Percentiles rank a stretch among this genome's conserved stretches.
Conservation (phyloP, 2,888 invertebrate species). For the Parnassius orleans region DNA sequence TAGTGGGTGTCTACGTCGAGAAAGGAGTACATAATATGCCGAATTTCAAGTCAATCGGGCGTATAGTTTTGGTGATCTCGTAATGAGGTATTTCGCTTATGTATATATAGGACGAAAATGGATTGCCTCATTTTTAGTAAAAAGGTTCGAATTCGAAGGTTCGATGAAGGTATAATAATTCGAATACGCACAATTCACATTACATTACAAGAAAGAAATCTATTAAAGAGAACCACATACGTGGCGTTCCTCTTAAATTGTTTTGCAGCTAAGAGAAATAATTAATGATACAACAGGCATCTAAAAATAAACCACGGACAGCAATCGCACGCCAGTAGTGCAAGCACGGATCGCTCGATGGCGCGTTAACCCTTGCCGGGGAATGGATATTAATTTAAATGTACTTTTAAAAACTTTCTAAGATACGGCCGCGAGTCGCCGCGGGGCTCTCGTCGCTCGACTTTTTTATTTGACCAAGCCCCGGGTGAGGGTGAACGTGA, state of each 20-base stretch:
- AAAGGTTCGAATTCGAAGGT: too few species aligned
- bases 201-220: too few species aligned
- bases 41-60: too few species aligned
- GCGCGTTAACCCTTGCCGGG: slow-evolving; percentile 46
- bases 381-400: slow-evolving; percentile 66
- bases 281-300: slow-evolving; percentile 22
- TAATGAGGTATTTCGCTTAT: too few species aligned
- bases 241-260: not conserved
- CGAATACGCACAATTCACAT: too few species aligned
- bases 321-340: slow-evolving; percentile 24
- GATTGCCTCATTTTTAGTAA: too few species aligned
- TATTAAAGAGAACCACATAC: not conserved
- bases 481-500: slow-evolving; percentile 37
- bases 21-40: too few species aligned
- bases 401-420: slow-evolving; percentile 62
- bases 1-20: too few species aligned
- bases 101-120: too few species aligned
- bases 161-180: too few species aligned
- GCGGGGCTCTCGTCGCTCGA: slow-evolving; percentile 52
- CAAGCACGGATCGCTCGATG: slow-evolving; percentile 25
- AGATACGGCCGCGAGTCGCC: slow-evolving; percentile 63
- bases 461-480: slow-evolving; percentile 58
- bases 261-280: not conserved
- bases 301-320: slow-evolving; percentile 13
- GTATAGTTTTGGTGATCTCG: too few species aligned